Base-by-base conservation (phyloP, 2,888 invertebrate species). In the Patella ulyssiponensis region DNA sequence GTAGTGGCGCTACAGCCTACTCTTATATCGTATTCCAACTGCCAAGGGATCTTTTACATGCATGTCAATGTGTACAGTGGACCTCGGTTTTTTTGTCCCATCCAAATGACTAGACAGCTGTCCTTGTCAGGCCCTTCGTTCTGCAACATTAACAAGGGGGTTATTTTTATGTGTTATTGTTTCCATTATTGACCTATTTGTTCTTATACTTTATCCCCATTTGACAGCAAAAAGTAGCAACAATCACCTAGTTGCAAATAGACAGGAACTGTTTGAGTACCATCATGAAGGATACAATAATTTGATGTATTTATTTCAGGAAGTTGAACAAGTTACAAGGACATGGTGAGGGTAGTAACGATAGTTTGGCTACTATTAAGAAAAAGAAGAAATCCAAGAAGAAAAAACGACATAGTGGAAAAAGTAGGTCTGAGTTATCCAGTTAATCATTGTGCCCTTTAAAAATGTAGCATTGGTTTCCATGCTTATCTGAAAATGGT, bases 261-360 rank as follows among this genome's bases (percentile, higher is more conserved):
- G 12, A 12, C 5, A n/a, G 14, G 15, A n/a, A 15, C 17, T 71
- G 27, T 54, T 27, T 1, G 53, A 33, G 20, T 58, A 9, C 2
- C 44, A 12, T 74, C 12, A 7, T 15, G 44, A 64, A 74, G 44
- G 12, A n/a, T n/a, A 52, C 9, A 44, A 44, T 44, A 44, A 44
- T 7, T 9, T 7, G 44, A 17, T 20, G 33, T 23, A 15, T 70
- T 44, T 76, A n/a, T 77, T 80, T 15, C 78, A 88, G 88, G 71
- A 87, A 86, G 74, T 78, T 88, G 75, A 86, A 85, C 76, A 86
- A 83, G 58, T 81, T 88, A 11, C 87, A 86, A 69, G 70, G 74
- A 17, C 71, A 69, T 20, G 56, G 74, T 69, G 58, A 64, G 20
- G 75, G 71, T 70, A 64, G 23, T 11, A 15, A 64, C 23, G 11